Evolutionary conservation across 2,113 vertebrate genomes (phyloP).

Genomic region (Charadrius vociferus): DNA sequence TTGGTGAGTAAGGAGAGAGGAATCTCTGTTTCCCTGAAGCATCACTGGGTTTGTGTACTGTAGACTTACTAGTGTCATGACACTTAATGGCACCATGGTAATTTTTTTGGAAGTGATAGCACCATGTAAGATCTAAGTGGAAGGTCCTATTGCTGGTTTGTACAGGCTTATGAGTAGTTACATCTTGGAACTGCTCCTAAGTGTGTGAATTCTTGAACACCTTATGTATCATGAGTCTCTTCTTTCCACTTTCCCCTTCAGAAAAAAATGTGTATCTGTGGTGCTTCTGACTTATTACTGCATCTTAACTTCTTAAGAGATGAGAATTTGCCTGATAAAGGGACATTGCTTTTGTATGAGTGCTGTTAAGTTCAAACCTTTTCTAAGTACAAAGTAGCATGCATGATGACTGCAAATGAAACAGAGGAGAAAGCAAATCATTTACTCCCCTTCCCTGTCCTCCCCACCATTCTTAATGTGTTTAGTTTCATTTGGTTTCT

Average conservation of each 20-base stretch:
- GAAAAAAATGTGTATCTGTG: not conserved
- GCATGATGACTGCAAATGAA: not conserved
- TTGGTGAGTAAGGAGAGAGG: not conserved
- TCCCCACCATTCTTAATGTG: not conserved
- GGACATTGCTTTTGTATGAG: not conserved
- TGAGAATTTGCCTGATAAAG: not conserved
- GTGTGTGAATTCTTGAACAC: not conserved
- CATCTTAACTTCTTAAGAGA: slow-evolving; percentile 2
- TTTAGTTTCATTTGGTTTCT: not conserved
- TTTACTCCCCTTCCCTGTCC: not conserved
- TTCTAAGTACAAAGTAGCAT: not conserved
- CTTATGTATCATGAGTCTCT: not conserved
- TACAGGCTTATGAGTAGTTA: not conserved
- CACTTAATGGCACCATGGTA: not conserved
- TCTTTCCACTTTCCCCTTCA: not conserved
- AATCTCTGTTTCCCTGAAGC: not conserved
- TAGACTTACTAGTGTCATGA: not conserved
- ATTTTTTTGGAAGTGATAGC: not conserved
- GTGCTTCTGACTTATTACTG: not conserved
- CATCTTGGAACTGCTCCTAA: not conserved
- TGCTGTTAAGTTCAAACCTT: not conserved
- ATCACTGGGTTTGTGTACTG: not conserved
- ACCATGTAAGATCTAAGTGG: not conserved
- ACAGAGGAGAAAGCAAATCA: not conserved
- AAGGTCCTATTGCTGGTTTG: not conserved